Evolutionary conservation across 2,113 vertebrate genomes (phyloP), one percentile per base, ranked within the genome.

Genomic region (Solea senegalensis): DNA sequence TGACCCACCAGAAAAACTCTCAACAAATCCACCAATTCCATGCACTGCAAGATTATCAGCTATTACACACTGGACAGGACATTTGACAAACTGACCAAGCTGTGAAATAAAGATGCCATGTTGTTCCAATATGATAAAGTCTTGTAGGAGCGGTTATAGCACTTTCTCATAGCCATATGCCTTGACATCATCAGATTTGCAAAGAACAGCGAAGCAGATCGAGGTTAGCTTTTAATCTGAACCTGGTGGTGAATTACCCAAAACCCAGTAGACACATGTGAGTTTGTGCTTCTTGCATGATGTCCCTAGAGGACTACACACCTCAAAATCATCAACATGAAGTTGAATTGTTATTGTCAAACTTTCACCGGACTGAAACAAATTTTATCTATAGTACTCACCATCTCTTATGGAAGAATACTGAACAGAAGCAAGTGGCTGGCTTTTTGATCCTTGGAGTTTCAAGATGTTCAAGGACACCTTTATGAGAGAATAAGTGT

Each of bases 11-110:
- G 60, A 54, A 56, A 72, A 65, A 50, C 71, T 56, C 39, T 72
- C 52, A 15, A 64, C 43, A 65, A 73, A 73, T 21, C 61, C 70
- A 43, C 52, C 70, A 8, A 73, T 48, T 2, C 7, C 44, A 43
- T 73, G 34, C 2, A 52, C 60, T 9, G 5, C 60, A 49, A 65
- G 70, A 48, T 65, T 74, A 21, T 74, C 70, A 50, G 61, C 53
- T 3, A 65, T 58, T 41, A 74, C 45, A 58, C 61, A 74, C 44
- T 74, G 61, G 4, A 65, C 39, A 7, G 61, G n/a, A 13, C 62
- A 68, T 78, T 72, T 66, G 1, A 78, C 55, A 66, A 72, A 72
- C 14, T 66, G 54, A 50, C 68, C 69, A 49, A 72, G 10, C 15
- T 60, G 43, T 7, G 49, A 41, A 14, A 72, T 41, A 52, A 52